Evolutionary conservation across 2,113 vertebrate genomes (phyloP).

Genomic region (Dolichotis patagonum): DNA sequence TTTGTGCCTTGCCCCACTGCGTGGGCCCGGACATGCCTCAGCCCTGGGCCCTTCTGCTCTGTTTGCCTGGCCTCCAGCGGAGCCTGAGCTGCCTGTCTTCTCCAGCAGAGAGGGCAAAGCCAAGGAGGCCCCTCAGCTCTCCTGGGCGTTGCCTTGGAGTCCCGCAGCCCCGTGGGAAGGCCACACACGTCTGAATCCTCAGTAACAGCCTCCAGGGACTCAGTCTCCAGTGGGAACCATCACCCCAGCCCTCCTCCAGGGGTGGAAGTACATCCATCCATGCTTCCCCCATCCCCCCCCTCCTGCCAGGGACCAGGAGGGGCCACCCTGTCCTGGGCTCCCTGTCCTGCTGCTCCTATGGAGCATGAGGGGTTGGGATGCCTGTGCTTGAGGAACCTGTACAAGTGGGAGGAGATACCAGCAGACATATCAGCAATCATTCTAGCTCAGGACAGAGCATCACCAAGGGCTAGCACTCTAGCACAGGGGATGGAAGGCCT

Average conservation of each 20-base stretch:
- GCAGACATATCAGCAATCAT: neutral
- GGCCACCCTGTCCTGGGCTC: neutral
- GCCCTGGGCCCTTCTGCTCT: neutral
- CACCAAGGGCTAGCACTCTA: accelerated
- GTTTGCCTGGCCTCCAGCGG: neutral
- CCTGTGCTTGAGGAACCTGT: neutral
- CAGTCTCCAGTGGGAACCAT: neutral
- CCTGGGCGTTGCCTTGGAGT: neutral
- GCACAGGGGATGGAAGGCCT: neutral
- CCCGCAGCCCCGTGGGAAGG: neutral
- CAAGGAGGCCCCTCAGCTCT: neutral
- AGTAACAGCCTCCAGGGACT: neutral
- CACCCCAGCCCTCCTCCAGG: neutral
- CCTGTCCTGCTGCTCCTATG: neutral
- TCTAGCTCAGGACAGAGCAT: neutral
- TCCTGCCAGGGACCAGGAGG: neutral
- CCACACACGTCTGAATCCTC: neutral
- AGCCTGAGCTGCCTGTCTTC: accelerated
- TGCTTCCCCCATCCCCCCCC: accelerated
- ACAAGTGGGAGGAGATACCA: accelerated
- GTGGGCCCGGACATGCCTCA: accelerated
- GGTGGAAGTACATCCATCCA: neutral
- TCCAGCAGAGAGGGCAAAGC: neutral
- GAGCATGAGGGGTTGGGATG: accelerated
- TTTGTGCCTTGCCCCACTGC: accelerated